phyloP scores from a whole-genome alignment of 2,797 vertebrate genomes.

The Saguinus oedipus region DNA sequence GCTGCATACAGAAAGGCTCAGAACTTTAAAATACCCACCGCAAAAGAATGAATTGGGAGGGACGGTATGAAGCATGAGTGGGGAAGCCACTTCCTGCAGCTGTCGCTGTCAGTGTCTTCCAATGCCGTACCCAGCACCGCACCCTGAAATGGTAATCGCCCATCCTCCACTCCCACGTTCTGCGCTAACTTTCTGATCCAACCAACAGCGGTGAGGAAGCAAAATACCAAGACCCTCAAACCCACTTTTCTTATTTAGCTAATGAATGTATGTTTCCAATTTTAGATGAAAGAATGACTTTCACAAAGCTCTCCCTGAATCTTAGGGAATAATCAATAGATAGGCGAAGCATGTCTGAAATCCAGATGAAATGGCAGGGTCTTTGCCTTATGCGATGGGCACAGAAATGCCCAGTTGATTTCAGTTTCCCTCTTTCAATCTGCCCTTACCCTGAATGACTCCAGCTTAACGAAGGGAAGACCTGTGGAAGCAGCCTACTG shows the following conservation, averaged over 20 bases:
- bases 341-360: background rate
- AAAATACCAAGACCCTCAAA: background rate
- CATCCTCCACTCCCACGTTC: background rate
- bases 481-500: background rate
- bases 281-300: background rate
- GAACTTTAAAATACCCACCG: background rate
- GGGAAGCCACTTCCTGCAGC: no score
- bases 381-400: background rate
- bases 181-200: background rate
- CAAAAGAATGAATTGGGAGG: background rate
- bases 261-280: background rate
- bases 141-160: rapidly evolving
- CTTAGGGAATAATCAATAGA: background rate
- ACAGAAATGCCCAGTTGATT: no score
- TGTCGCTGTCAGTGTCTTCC: rapidly evolving
- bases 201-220: background rate
- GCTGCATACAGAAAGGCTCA: background rate
- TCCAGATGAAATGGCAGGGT: background rate
- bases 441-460: background rate
- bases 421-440: background rate
- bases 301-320: background rate
- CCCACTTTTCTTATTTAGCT: background rate
- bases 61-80: rapidly evolving
- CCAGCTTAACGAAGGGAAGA: background rate
- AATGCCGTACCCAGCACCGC: background rate